Base-by-base conservation (phyloP, 2,113 vertebrate species). In the Tachuris rubrigastra region DNA sequence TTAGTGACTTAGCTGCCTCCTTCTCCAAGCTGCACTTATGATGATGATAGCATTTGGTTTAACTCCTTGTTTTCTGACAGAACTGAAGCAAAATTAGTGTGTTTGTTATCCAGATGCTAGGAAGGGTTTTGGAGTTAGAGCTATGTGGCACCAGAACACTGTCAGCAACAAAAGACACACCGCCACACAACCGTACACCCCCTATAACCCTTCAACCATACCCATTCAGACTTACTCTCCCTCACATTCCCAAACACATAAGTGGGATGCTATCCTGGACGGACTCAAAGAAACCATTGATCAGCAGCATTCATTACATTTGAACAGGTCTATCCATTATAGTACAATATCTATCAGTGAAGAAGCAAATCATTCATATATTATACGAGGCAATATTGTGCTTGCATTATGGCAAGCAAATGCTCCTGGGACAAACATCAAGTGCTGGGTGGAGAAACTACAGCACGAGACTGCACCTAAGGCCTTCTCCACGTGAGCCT, bases 21-120 rank as follows among this genome's bases (percentile, higher is more conserved):
- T 65, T 90, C 66, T 96, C 85, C 62, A 96, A 92, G 69, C 47
- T 65, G 50, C 50, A 75, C 56, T 75, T n/a, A 89, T 4, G 2
- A 55, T 62, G 25, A 44, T 35, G 55, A 74, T 17, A 50, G 49
- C 42, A 91, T 87, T 93, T 94, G 58, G 77, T 39, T 86, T 94
- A 95, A 80, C 68, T 96, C 88, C 62, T 71, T 88, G 67, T 74
- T 97, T 95, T 74, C 83, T 89, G 63, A 21, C 30, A 77, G 60
- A 85, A 82, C 44, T 74, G 87, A 91, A 94, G 42, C 6, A 66
- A 76, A 67, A 60, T 47, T 65, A 79, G 50, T 76, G 31, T 37
- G 8, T 25, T 62, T 67, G 8, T 56, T 83, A 60, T 58, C 37
- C 81, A 89, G 47, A 66, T 22, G 21, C 10, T 69, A 55, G 14